Conservation (phyloP, 2,797 vertebrate species). For the Lagocephalus sceleratus region DNA sequence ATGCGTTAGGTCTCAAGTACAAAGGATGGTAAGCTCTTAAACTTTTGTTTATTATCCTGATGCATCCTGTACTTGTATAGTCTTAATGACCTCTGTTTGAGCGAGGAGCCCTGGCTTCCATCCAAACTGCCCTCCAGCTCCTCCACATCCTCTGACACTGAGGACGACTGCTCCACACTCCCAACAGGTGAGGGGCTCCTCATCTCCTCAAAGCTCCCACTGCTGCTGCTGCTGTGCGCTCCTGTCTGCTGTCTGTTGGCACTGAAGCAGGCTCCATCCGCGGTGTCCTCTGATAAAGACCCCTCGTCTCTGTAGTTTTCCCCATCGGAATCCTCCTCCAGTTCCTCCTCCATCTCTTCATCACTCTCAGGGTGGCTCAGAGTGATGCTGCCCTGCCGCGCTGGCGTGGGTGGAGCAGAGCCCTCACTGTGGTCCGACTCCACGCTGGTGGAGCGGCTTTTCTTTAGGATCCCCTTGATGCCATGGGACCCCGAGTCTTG, state of each 20-base stretch:
- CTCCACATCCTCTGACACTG: conserved; percentile 72
- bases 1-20: too few species aligned
- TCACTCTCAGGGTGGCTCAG: conserved; percentile 57
- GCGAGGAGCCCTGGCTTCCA: conserved; percentile 57
- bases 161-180: conserved; percentile 61
- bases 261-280: conserved; percentile 45
- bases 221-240: conserved; percentile 29
- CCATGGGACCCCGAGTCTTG: conserved; percentile 67
- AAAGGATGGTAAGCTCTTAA: too few species aligned
- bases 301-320: conserved; percentile 54
- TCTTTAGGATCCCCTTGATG: conserved; percentile 80
- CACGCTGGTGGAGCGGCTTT: conserved; percentile 72
- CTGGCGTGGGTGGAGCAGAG: conserved; percentile 6
- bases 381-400: conserved; percentile 54
- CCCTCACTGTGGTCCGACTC: conserved; percentile 67
- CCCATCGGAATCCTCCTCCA: conserved; percentile 34
- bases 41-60: background rate
- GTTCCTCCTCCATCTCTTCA: conserved; percentile 31
- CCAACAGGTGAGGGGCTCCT: conserved; percentile 49
- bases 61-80: conserved; percentile 5
- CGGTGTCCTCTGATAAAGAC: conserved; percentile 43
- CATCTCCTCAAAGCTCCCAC: conserved; percentile 64
- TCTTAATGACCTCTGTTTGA: conserved; percentile 68
- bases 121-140: conserved; percentile 76
- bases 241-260: conserved; percentile 15